These are phyloP conservation scores for Hyalella azteca DNA, from an alignment of 2,888 invertebrate species.

Conservation along the genomic window DNA sequence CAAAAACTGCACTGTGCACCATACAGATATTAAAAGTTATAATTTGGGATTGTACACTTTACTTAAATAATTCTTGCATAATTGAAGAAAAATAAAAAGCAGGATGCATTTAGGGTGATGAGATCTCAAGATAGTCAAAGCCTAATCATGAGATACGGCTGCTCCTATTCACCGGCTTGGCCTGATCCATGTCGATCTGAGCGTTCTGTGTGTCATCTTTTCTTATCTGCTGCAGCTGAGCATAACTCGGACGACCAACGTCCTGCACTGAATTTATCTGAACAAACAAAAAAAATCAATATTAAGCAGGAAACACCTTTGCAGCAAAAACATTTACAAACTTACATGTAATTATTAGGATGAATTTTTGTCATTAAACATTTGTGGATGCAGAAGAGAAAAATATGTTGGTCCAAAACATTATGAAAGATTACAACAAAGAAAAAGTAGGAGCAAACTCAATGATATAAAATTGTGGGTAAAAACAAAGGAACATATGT, in stretches of 20 bases:
- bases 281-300: neutral
- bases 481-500: neutral
- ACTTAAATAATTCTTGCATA: no score
- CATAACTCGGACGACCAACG: slow-evolving; percentile 69
- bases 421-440: neutral
- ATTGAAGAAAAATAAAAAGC: no score
- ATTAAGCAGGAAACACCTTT: neutral
- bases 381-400: no score
- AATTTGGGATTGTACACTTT: no score
- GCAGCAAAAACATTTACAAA: neutral
- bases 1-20: no score
- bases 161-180: slow-evolving; percentile 36
- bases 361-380: neutral
- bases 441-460: slow-evolving; percentile 10
- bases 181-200: slow-evolving; percentile 43
- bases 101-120: no score
- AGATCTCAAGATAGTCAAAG: no score
- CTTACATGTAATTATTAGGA: neutral
- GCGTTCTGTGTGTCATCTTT: slow-evolving; percentile 63
- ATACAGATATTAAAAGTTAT: no score
- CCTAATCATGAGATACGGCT: no score
- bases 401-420: neutral
- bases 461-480: neutral
- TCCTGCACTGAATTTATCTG: slow-evolving; percentile 50
- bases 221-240: slow-evolving; percentile 69